A percentile compares a stretch with the other conserved stretches of the same genome.
Conservation (phyloP, 2,113 vertebrate species). For the Anolis sagrei region DNA sequence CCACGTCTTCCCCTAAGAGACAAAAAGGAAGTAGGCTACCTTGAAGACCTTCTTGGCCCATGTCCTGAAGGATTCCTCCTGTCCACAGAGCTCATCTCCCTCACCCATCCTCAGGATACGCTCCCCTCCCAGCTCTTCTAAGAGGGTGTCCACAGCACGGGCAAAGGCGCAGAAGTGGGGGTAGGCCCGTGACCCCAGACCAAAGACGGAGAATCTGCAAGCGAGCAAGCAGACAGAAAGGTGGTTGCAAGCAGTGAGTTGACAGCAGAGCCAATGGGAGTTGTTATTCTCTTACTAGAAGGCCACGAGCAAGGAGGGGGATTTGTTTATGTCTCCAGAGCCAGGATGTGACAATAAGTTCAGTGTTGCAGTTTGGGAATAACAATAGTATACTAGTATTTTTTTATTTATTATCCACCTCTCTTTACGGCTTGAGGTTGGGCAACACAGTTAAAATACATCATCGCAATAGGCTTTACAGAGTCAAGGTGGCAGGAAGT, state of each 20-base stretch:
- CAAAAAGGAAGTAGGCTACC: slow-evolving; percentile 71
- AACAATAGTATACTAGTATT: no score
- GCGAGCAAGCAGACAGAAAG: not conserved
- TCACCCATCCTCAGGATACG: slow-evolving; percentile 98
- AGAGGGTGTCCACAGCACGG: slow-evolving; percentile 94
- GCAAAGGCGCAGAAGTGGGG: slow-evolving; percentile 99
- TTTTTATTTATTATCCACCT: no score
- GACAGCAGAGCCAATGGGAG: accelerated
- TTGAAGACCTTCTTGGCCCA: slow-evolving; percentile 99
- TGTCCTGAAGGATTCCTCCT: slow-evolving; percentile 97
- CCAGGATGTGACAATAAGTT: not conserved
- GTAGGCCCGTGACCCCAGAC: slow-evolving; percentile 95
- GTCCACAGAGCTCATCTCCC: slow-evolving; percentile 96
- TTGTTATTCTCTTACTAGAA: not conserved
- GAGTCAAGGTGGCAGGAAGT: not conserved
- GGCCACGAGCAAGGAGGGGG: not conserved
- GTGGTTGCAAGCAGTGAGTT: accelerated
- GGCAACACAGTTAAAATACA: no score
- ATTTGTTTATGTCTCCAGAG: not conserved
- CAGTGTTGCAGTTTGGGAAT: not conserved
- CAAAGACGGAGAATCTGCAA: slow-evolving; percentile 94
- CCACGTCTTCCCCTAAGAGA: not conserved
- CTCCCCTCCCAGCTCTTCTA: slow-evolving; percentile 96
- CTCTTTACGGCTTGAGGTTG: no score
- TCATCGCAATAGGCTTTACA: not conserved